Percentiles rank a stretch among this genome's conserved stretches.
phyloP scores from a whole-genome alignment of 2,797 vertebrate genomes.

The Lacerta viridis region DNA sequence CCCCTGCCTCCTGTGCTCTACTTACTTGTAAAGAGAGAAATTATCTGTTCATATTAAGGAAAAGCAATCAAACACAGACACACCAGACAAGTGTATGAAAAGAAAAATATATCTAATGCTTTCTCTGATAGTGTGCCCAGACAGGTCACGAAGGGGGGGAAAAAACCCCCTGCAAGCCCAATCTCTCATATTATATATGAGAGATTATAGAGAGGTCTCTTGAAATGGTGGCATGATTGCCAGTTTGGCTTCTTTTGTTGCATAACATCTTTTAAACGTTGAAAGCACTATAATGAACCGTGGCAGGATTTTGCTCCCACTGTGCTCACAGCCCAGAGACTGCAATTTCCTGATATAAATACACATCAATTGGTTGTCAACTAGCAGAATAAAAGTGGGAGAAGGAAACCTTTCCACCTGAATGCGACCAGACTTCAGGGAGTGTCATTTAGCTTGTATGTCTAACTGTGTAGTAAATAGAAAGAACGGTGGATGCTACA shows the following conservation, averaged over 20 bases:
- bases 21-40: slow-evolving; percentile 54
- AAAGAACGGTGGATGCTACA: background rate
- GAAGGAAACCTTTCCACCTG: slow-evolving; percentile 7
- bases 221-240: slow-evolving; percentile 52
- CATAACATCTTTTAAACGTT: slow-evolving; percentile 64
- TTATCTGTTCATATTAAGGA: slow-evolving; percentile 69
- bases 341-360: slow-evolving; percentile 45
- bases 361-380: slow-evolving; percentile 26
- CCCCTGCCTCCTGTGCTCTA: slow-evolving; percentile 33
- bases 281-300: slow-evolving; percentile 48
- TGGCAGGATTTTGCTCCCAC: slow-evolving; percentile 47
- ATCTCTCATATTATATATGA: slow-evolving; percentile 16
- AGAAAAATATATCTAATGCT: slow-evolving; percentile 75
- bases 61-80: slow-evolving; percentile 69
- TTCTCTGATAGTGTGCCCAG: slow-evolving; percentile 62
- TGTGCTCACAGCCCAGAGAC: slow-evolving; percentile 26
- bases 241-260: slow-evolving; percentile 60
- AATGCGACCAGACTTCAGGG: background rate
- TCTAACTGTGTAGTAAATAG: slow-evolving; percentile 5
- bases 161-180: slow-evolving; percentile 2
- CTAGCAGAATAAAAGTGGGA: slow-evolving; percentile 3
- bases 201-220: slow-evolving; percentile 48
- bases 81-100: slow-evolving; percentile 71
- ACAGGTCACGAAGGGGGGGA: slow-evolving; percentile 33
- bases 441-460: slow-evolving; percentile 4